These are phyloP conservation scores for Cryptoblepharus egeriae DNA, from an alignment of 2,797 vertebrate genomes.

Conservation along the genomic window DNA sequence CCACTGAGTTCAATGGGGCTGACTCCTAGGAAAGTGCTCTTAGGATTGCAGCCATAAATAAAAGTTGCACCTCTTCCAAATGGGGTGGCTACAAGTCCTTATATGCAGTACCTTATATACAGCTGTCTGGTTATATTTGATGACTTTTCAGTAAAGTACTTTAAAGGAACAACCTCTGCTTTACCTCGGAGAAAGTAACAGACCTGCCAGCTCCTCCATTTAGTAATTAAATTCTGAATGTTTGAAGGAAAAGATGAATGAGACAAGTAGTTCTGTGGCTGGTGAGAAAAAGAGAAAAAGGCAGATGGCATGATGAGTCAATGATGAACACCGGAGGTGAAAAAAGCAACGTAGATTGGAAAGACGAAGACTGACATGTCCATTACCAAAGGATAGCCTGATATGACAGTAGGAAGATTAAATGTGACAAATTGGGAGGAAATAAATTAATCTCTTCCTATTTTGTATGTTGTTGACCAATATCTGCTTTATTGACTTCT, in stretches of 20 bases:
- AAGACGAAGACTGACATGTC: constrained; percentile 49
- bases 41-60: no score
- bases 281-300: constrained; percentile 40
- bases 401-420: constrained; percentile 49
- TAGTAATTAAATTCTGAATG: constrained; percentile 43
- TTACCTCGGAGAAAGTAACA: constrained; percentile 8
- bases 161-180: constrained; percentile 26
- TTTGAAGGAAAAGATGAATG: constrained; percentile 39
- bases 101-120: not conserved
- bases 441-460: not conserved
- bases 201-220: constrained; percentile 28
- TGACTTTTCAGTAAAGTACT: not conserved
- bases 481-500: no score
- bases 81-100: not conserved
- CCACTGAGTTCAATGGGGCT: no score
- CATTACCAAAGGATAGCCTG: constrained; percentile 43
- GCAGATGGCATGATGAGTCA: constrained; percentile 41
- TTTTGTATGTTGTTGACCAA: no score
- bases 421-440: not conserved
- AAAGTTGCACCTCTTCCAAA: not conserved
- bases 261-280: constrained; percentile 28
- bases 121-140: not conserved
- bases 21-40: no score
- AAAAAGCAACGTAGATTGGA: not conserved
- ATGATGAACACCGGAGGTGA: constrained; percentile 39